Percentiles rank a stretch among this genome's conserved stretches.
These are phyloP conservation scores for Nomada hirtipes DNA, from an alignment of 2,888 invertebrate species.

Conservation along the genomic window DNA sequence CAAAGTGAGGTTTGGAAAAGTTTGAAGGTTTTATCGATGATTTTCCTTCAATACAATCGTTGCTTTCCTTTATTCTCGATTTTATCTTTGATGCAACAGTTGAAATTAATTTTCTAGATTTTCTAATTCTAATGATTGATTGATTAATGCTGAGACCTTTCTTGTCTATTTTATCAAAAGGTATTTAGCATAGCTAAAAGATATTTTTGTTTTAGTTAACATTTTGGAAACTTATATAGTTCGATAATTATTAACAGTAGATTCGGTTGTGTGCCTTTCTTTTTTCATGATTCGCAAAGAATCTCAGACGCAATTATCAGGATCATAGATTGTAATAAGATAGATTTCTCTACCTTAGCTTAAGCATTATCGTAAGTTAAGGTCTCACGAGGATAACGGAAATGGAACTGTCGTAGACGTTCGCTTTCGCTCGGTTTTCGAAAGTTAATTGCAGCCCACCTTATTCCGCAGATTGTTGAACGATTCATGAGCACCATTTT, in stretches of 20 bases:
- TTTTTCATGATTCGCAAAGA: not conserved
- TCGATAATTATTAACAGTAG: no score
- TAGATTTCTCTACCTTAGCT: conserved; percentile 67
- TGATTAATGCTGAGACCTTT: no score
- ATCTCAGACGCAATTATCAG: conserved; percentile 59
- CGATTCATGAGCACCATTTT: conserved; percentile 42
- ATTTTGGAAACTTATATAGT: no score
- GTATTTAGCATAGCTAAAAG: no score
- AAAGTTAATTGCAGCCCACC: conserved; percentile 58
- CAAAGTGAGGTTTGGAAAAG: conserved; percentile 31
- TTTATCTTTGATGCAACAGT: not conserved
- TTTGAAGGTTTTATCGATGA: not conserved
- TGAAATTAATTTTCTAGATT: no score
- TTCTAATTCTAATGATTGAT: no score
- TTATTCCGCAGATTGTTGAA: conserved; percentile 55
- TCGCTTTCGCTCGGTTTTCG: conserved; percentile 47
- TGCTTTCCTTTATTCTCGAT: not conserved
- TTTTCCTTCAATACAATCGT: not conserved
- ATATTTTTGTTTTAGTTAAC: no score
- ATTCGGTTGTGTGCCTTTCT: not conserved
- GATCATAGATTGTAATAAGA: conserved; percentile 62
- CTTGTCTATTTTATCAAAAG: no score
- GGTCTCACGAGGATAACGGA: conserved; percentile 69
- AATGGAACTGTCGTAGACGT: conserved; percentile 66
- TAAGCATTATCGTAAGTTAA: conserved; percentile 69